phyloP scores from a whole-genome alignment of 1,140 invertebrate genomes.

The Phocides pigmalion region DNA sequence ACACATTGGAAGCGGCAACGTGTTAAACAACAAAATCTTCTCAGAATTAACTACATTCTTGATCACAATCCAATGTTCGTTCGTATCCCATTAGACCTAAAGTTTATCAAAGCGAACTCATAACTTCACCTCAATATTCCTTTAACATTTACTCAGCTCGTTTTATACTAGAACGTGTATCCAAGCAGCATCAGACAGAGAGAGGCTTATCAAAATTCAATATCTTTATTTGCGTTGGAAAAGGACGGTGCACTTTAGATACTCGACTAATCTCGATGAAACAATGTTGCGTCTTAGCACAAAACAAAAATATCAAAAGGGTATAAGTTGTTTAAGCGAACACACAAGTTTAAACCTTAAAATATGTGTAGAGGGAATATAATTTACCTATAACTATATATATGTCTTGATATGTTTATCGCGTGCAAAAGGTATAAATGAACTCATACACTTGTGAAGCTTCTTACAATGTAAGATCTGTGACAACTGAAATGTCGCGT shows the following conservation, averaged over 20 bases:
- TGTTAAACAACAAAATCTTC: too few species aligned
- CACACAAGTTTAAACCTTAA: constrained; percentile 31
- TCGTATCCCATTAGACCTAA: neutral
- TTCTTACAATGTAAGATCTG: constrained; percentile 55
- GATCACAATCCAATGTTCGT: neutral
- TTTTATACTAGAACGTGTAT: constrained; percentile 39
- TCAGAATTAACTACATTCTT: neutral
- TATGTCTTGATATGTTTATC: constrained; percentile 19
- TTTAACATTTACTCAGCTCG: constrained; percentile 49
- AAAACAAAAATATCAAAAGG: constrained; percentile 54
- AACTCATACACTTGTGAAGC: constrained; percentile 32
- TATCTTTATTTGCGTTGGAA: constrained; percentile 78
- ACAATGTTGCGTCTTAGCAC: constrained; percentile 73
- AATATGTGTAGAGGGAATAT: neutral
- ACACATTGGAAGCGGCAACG: too few species aligned
- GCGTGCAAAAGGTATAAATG: constrained; percentile 15
- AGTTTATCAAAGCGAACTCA: constrained; percentile 13
- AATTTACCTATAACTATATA: neutral
- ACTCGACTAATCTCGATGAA: constrained; percentile 70
- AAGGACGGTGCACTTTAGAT: constrained; percentile 68
- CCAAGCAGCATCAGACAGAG: constrained; percentile 58
- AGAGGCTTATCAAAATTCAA: constrained; percentile 76
- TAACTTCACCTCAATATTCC: constrained; percentile 17
- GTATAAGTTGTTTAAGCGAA: constrained; percentile 17
- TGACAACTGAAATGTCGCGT: constrained; percentile 44